Base-by-base conservation (phyloP, 1,140 invertebrate genomes). In the Melipona quadrifasciata region DNA sequence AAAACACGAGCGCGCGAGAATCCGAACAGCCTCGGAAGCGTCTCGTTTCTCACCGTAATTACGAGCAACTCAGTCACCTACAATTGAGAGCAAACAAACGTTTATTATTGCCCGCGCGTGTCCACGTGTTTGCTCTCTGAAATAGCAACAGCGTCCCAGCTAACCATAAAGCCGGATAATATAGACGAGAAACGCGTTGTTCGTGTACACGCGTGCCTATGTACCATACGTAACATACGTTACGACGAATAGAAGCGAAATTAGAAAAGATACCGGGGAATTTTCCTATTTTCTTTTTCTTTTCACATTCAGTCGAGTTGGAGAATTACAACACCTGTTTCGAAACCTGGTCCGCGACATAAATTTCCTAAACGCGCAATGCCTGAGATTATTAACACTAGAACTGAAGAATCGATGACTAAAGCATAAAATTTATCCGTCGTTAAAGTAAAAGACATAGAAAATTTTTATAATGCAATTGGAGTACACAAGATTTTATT, bases 41-140 rank as follows among this genome's bases (percentile, higher is more conserved):
- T 16, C 58, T 64, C 17, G 74, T 64, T 76, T 76, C 74, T 61
- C 74, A 51, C 74, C n/a, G 74, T 76, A 76, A 76, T 76, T 64
- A 76, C 57, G 74, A 76, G 24, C n/a, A 75, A 17, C 58, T 61
- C 58, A 27, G 34, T 47, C 34, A 12, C 11, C 24, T 64, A 76
- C 74, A 76, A 64, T 76, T 76, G 34, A 51, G 24, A 39, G 58
- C 58, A 76, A 76, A 76, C 74, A 76, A 47, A 76, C 74, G 57
- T 76, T 76, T 76, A 76, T 76, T 76, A 76, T 76, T 57, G 21
- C 57, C 3, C 34, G 24, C 5, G 0, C 24, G 74, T 64, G n/a
- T 61, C 74, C 58, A 27, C 57, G 58, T 76, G 74, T 47, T 58
- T 75, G 53, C 55, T 4, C 34, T 58, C 55, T 16, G 31, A 74